These are phyloP conservation scores for Todiramphus chloris DNA, from an alignment of 2,113 vertebrate species.

Conservation along the genomic window DNA sequence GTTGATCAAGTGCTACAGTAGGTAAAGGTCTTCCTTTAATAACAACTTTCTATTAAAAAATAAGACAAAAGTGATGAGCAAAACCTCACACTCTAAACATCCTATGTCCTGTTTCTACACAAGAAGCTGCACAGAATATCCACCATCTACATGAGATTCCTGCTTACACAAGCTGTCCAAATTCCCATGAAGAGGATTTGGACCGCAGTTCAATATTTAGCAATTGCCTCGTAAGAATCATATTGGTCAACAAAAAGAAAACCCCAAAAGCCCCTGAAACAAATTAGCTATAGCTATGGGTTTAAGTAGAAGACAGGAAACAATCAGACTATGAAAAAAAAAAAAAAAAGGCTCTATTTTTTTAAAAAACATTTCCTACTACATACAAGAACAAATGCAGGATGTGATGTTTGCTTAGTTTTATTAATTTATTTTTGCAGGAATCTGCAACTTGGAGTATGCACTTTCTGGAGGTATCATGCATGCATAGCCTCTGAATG, in stretches of 20 bases:
- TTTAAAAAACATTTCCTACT: conserved; percentile 30
- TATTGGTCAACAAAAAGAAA: background rate
- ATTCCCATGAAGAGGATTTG: background rate
- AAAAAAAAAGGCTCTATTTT: background rate
- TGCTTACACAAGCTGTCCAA: background rate
- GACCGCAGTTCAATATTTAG: background rate
- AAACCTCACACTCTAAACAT: background rate
- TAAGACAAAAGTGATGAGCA: background rate
- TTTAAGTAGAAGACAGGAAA: background rate
- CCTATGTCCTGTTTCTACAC: accelerated
- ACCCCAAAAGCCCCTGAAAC: background rate
- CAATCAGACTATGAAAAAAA: background rate
- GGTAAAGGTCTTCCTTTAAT: background rate
- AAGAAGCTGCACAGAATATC: background rate
- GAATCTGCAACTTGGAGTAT: conserved; percentile 71
- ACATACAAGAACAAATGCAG: conserved; percentile 74
- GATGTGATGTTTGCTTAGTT: conserved; percentile 73
- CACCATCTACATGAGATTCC: background rate
- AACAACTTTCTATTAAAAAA: background rate
- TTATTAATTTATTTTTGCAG: conserved; percentile 79
- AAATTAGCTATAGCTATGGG: background rate
- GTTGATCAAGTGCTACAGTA: accelerated
- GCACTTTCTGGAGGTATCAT: conserved; percentile 75
- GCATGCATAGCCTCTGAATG: conserved; percentile 79
- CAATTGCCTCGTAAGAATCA: background rate